Evolutionary conservation across 2,113 vertebrate genomes (phyloP).

Genomic region (Orcinus orca): DNA sequence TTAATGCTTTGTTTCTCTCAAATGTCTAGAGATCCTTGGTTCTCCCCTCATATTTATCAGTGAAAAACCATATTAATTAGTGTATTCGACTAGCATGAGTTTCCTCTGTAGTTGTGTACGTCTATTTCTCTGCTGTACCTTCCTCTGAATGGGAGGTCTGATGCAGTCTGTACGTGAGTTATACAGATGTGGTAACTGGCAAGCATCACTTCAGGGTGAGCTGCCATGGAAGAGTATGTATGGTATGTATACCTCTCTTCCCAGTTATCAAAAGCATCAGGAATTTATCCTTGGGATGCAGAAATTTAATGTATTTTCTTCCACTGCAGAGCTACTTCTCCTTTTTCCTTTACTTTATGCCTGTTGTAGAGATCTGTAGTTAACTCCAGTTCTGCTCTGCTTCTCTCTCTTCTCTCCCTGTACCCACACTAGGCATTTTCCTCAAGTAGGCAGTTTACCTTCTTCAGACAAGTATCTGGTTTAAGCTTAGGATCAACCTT

Average conservation of each 20-base stretch:
- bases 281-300: not conserved
- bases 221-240: not conserved
- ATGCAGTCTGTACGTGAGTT: not conserved
- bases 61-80: not conserved
- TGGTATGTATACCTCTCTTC: not conserved
- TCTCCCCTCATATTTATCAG: not conserved
- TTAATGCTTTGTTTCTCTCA: not conserved
- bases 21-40: not conserved
- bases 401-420: not conserved
- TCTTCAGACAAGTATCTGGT: not conserved
- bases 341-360: not conserved
- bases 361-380: not conserved
- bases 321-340: not conserved
- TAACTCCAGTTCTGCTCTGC: not conserved
- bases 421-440: not conserved
- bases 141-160: not conserved
- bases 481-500: conserved; percentile 1
- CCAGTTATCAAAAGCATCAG: not conserved
- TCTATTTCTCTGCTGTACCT: not conserved
- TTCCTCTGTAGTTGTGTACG: not conserved
- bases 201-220: not conserved
- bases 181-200: not conserved
- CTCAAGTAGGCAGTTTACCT: not conserved
- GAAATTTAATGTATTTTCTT: conserved; percentile 5
- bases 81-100: not conserved